These are phyloP conservation scores for Ophion costatus DNA, from an alignment of 2,888 invertebrate species.

Conservation along the genomic window DNA sequence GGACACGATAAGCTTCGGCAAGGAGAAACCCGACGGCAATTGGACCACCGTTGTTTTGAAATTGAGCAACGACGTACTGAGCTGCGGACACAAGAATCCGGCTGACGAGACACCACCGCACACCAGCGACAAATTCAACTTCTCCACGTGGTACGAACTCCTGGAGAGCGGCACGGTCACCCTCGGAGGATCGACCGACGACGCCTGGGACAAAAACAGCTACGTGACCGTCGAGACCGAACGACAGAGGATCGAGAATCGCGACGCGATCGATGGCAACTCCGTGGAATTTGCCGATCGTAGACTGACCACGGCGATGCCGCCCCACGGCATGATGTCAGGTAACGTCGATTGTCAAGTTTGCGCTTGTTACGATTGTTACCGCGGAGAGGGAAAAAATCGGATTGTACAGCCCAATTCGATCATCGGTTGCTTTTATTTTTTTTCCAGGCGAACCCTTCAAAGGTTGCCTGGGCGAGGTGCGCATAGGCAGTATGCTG, in stretches of 20 bases:
- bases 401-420: too few relatives aligned
- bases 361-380: neutral
- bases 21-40: conserved; percentile 86
- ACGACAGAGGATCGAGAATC: conserved; percentile 70
- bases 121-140: conserved; percentile 78
- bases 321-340: conserved; percentile 77
- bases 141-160: conserved; percentile 80
- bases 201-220: conserved; percentile 73
- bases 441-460: conserved; percentile 77
- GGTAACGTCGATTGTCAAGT: too few relatives aligned
- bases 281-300: conserved; percentile 79
- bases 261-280: conserved; percentile 77
- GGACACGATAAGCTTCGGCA: conserved; percentile 84
- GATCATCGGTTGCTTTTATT: neutral
- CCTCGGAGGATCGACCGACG: conserved; percentile 77
- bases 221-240: conserved; percentile 74
- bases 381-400: too few relatives aligned
- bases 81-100: conserved; percentile 75
- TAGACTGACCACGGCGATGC: conserved; percentile 77
- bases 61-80: conserved; percentile 82
- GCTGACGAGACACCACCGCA: conserved; percentile 75
- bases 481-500: conserved; percentile 92
- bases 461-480: conserved; percentile 95
- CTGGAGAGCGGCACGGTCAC: conserved; percentile 79
- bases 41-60: conserved; percentile 88